These are phyloP conservation scores for Clarias pachynema DNA, from an alignment of 2,797 vertebrate species.

Conservation along the genomic window DNA sequence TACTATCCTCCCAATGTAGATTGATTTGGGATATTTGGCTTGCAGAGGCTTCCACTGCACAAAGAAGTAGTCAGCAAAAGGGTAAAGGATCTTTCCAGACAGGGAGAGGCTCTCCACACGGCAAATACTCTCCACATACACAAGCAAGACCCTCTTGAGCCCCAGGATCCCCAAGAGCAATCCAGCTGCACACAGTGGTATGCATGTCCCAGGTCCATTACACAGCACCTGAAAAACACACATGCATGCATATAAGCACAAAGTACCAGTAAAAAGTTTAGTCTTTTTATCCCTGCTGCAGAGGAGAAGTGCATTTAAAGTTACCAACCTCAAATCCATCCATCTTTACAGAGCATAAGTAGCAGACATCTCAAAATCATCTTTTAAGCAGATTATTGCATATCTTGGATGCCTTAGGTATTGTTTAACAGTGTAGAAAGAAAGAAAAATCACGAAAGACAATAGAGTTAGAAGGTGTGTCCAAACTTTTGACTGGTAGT, in stretches of 20 bases:
- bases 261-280: no score
- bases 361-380: no score
- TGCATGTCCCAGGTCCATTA: constrained; percentile 93
- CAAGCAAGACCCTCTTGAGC: constrained; percentile 85
- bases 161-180: constrained; percentile 86
- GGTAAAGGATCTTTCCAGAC: constrained; percentile 87
- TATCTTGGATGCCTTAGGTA: no score
- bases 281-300: no score
- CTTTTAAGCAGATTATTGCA: no score
- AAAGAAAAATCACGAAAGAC: no score
- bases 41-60: constrained; percentile 92
- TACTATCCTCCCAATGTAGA: constrained; percentile 89
- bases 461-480: no score
- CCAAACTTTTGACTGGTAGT: no score
- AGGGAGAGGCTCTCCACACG: constrained; percentile 89
- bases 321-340: no score
- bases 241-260: background rate
- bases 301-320: no score
- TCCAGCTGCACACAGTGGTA: constrained; percentile 86
- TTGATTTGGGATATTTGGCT: constrained; percentile 86
- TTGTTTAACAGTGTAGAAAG: no score
- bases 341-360: no score
- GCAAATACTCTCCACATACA: constrained; percentile 94
- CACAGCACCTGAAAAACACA: constrained; percentile 87
- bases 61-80: constrained; percentile 87